These are phyloP conservation scores for Drosophila ohnishii DNA, from an alignment of 1,140 invertebrate species.

Conservation along the genomic window DNA sequence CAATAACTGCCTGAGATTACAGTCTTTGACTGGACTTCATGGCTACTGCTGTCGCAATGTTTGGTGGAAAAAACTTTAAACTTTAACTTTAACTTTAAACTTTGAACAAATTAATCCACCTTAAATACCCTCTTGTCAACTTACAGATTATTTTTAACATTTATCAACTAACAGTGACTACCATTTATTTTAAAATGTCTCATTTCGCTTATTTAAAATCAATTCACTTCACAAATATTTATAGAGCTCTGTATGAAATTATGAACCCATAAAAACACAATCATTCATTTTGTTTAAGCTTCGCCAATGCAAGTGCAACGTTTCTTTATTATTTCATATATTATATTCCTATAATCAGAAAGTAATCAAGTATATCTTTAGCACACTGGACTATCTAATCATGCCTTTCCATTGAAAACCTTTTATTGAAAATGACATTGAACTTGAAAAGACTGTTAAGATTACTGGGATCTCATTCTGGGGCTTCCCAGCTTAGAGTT, in stretches of 20 bases:
- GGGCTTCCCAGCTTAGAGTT: slow-evolving; percentile 14
- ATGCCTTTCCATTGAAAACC: not conserved
- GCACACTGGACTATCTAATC: slow-evolving; percentile 14
- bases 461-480: not conserved
- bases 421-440: slow-evolving; percentile 19
- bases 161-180: too few relatives aligned
- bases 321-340: slow-evolving; percentile 3
- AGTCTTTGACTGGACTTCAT: slow-evolving; percentile 14
- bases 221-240: not conserved
- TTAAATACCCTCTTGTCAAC: too few relatives aligned
- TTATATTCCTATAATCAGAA: not conserved
- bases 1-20: slow-evolving; percentile 42
- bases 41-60: slow-evolving; percentile 46
- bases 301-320: slow-evolving; percentile 1
- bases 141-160: too few relatives aligned
- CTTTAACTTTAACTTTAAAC: too few relatives aligned
- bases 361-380: not conserved
- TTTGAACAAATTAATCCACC: too few relatives aligned
- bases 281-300: not conserved
- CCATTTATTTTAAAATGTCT: not conserved
- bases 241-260: not conserved
- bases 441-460: slow-evolving; percentile 31
- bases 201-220: not conserved
- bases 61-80: slow-evolving; percentile 23
- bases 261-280: not conserved